A percentile compares a stretch with the other conserved stretches of the same genome.
These are phyloP conservation scores for Melopsittacus undulatus DNA, from an alignment of 2,797 vertebrate species.

Conservation along the genomic window DNA sequence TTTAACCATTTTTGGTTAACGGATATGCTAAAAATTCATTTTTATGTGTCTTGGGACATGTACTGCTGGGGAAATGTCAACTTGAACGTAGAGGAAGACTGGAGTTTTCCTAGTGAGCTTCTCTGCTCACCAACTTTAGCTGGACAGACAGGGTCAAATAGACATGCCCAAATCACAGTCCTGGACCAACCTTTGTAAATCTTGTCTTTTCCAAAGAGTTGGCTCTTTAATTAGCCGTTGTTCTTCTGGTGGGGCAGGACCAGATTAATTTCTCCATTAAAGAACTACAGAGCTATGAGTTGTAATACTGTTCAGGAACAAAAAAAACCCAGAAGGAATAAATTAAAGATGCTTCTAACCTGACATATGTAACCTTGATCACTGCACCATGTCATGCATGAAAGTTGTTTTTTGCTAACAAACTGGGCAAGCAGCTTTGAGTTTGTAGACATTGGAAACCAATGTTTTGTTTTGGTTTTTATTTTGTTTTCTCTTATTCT, in stretches of 20 bases:
- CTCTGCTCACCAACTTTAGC: background rate
- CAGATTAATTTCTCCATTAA: background rate
- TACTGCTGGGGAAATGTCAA: background rate
- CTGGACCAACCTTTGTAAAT: background rate
- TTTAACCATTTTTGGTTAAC: slow-evolving; percentile 7
- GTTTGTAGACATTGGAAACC: background rate
- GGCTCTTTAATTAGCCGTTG: background rate
- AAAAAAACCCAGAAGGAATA: background rate
- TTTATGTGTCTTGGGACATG: background rate
- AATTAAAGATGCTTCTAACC: background rate
- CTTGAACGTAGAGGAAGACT: background rate
- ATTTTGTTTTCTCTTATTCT: background rate
- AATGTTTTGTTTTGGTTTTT: background rate
- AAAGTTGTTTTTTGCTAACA: background rate
- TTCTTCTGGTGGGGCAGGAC: background rate
- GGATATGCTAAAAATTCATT: background rate
- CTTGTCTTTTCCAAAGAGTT: background rate
- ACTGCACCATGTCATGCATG: background rate
- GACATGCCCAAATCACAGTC: background rate
- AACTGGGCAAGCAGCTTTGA: background rate
- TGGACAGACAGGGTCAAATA: background rate
- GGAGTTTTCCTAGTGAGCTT: background rate
- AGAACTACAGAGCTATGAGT: background rate
- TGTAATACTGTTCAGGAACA: background rate
- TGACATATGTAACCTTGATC: background rate